Conservation (phyloP, 2,113 vertebrate species). For the Caretta caretta region DNA sequence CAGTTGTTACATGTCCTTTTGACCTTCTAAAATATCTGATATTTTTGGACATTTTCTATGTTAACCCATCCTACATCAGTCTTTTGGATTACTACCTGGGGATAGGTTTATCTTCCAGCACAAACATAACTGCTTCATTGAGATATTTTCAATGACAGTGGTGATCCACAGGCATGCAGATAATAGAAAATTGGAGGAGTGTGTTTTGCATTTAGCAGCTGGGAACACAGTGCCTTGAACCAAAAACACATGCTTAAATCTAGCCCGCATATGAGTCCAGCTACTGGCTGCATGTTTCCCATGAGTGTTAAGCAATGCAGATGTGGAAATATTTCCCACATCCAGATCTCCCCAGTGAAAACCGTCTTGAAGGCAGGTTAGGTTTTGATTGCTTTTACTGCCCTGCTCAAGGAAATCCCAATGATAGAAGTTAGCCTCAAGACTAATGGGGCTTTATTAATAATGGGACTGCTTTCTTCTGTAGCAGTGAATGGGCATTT, state of each 20-base stretch:
- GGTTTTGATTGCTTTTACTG: slow-evolving; percentile 61
- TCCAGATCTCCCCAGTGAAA: slow-evolving; percentile 65
- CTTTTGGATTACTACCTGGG: slow-evolving; percentile 59
- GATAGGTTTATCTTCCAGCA: slow-evolving; percentile 66
- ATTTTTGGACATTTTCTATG: slow-evolving; percentile 63
- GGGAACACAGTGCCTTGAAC: slow-evolving; percentile 1
- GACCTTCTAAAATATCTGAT: slow-evolving; percentile 57
- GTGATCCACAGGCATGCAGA: slow-evolving; percentile 26
- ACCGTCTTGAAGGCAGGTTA: slow-evolving; percentile 36
- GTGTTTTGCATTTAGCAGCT: background rate
- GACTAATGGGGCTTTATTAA: slow-evolving; percentile 41
- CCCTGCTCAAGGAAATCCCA: slow-evolving; percentile 21
- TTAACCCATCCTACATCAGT: slow-evolving; percentile 50
- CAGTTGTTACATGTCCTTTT: slow-evolving; percentile 60
- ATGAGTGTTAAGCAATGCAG: slow-evolving; percentile 23
- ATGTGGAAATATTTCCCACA: slow-evolving; percentile 64
- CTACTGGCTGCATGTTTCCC: background rate
- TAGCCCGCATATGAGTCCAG: slow-evolving; percentile 3
- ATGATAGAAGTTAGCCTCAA: slow-evolving; percentile 28
- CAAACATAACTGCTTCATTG: slow-evolving; percentile 54
- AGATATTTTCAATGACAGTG: slow-evolving; percentile 44
- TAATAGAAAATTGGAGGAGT: slow-evolving; percentile 33
- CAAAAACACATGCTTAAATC: background rate
- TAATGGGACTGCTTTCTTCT: slow-evolving; percentile 58
- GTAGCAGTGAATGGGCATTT: slow-evolving; percentile 51